These are phyloP conservation scores for Pteruthius melanotis DNA, from an alignment of 2,113 vertebrate genomes.

Conservation along the genomic window DNA sequence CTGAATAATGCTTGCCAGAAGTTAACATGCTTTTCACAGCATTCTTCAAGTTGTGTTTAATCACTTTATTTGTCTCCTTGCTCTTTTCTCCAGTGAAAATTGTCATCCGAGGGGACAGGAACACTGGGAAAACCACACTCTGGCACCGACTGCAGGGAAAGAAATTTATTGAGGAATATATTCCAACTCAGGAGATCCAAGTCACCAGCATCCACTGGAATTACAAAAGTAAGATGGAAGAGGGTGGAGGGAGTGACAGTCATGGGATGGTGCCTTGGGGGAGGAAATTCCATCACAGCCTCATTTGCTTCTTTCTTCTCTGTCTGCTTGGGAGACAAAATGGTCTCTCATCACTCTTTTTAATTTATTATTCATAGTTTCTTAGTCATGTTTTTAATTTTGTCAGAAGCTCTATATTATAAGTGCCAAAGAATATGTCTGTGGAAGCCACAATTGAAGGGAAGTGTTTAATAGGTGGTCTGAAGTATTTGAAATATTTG, in stretches of 20 bases:
- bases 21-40: not conserved
- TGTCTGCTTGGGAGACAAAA: not conserved
- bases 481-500: not conserved
- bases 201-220: slow-evolving; percentile 99
- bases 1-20: not conserved
- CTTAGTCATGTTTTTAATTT: not conserved
- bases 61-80: not conserved
- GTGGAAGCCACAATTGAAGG: not conserved
- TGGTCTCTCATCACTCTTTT: not conserved
- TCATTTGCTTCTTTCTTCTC: not conserved
- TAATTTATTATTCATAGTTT: not conserved
- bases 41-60: not conserved
- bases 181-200: slow-evolving; percentile 98
- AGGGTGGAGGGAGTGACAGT: not conserved
- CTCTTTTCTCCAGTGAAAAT: slow-evolving; percentile 88
- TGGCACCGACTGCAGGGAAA: slow-evolving; percentile 97
- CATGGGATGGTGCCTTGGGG: not conserved
- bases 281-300: not conserved
- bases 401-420: not conserved
- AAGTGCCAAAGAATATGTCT: not conserved
- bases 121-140: slow-evolving; percentile 95
- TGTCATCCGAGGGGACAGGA: slow-evolving; percentile 94
- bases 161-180: slow-evolving; percentile 96
- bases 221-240: slow-evolving; percentile 90
- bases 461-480: not conserved